Percentiles rank a stretch among this genome's conserved stretches.
Conservation (phyloP, 2,888 invertebrate genomes). For the Silvanus unidentatus region DNA sequence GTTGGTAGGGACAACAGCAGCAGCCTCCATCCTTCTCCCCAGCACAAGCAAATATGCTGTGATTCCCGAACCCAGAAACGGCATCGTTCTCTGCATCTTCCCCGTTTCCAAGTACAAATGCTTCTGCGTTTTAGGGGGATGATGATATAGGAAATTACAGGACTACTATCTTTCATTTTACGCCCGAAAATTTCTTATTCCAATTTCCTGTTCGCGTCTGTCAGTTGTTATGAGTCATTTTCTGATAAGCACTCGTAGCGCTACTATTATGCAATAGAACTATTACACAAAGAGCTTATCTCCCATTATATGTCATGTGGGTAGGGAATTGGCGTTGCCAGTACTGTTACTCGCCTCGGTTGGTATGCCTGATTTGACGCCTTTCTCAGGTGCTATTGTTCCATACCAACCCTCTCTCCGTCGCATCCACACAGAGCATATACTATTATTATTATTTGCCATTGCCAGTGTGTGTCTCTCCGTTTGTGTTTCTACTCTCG, state of each 20-base stretch:
- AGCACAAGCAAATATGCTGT: no score
- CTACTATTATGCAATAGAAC: constrained; percentile 50
- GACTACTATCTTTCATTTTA: constrained; percentile 72
- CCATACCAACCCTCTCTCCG: constrained; percentile 5
- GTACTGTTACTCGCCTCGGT: constrained; percentile 38
- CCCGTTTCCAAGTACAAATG: constrained; percentile 40
- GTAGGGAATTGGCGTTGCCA: constrained; percentile 43
- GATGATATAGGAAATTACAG: constrained; percentile 59
- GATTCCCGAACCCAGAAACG: no score
- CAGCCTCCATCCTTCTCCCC: no score
- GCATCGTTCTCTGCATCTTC: no score
- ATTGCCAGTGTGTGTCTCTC: no score
- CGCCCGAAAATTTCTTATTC: constrained; percentile 73
- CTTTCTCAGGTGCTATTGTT: constrained; percentile 37
- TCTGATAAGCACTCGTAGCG: constrained; percentile 58
- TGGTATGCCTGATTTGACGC: constrained; percentile 35
- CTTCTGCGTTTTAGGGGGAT: constrained; percentile 34
- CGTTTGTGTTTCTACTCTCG: no score
- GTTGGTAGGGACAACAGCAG: no score
- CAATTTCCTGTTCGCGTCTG: constrained; percentile 58
- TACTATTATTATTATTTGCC: no score
- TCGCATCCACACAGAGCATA: no score
- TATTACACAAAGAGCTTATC: constrained; percentile 49
- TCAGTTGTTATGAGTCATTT: constrained; percentile 67
- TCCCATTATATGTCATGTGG: constrained; percentile 47